Percentiles rank a stretch among this genome's conserved stretches.
Evolutionary conservation across 2,113 vertebrate genomes (phyloP).

Genomic region (Cricetomys ansorgei): DNA sequence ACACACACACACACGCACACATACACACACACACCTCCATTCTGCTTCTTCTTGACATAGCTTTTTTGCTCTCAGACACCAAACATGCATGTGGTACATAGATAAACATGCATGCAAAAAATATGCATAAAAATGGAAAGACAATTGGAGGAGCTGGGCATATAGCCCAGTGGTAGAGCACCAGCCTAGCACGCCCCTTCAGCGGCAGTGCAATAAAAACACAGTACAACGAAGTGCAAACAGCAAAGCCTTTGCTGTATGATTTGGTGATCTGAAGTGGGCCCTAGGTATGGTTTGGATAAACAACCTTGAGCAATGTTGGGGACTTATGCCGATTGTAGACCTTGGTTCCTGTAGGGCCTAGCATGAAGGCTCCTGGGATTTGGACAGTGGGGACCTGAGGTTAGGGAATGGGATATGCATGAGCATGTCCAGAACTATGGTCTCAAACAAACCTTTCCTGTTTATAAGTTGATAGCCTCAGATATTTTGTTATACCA

Average conservation of each 20-base stretch:
- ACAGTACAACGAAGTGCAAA: no score
- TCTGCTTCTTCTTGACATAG: background rate
- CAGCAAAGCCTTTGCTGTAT: no score
- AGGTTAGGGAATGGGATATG: no score
- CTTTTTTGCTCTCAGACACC: background rate
- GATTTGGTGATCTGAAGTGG: no score
- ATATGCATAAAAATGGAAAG: background rate
- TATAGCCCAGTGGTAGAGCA: background rate
- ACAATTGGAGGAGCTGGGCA: background rate
- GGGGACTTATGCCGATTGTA: background rate
- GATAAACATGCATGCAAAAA: background rate
- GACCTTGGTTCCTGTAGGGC: background rate
- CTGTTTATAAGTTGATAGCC: background rate
- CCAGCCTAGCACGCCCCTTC: background rate
- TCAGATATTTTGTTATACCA: no score
- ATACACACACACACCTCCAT: no score
- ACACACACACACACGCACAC: no score
- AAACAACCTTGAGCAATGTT: no score
- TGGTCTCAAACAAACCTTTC: background rate
- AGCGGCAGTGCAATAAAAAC: rapidly evolving
- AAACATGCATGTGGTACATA: background rate
- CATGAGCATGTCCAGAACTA: background rate
- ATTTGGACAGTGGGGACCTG: background rate
- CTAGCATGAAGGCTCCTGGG: background rate
- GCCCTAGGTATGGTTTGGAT: no score